Percentiles rank a stretch among this genome's conserved stretches.
phyloP scores from a whole-genome alignment of 1,140 invertebrate species.

The Tetragonula clypearis region DNA sequence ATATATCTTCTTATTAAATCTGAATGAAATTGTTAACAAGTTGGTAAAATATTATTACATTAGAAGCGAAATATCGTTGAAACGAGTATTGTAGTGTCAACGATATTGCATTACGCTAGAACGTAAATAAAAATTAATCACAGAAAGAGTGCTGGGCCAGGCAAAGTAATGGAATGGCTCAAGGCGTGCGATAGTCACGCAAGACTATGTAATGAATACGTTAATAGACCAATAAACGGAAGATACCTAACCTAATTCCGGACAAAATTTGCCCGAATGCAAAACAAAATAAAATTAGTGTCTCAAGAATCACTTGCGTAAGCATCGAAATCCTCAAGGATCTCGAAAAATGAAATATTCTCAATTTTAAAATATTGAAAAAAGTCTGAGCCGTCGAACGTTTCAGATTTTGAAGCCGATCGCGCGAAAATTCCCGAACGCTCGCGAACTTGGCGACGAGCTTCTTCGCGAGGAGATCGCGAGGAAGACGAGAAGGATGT shows the following conservation, averaged over 20 bases:
- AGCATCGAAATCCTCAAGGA: not conserved
- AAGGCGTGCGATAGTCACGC: not conserved
- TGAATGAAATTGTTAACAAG: too few species aligned
- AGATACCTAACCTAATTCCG: not conserved
- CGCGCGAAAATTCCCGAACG: not conserved
- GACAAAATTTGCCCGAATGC: not conserved
- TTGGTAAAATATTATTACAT: too few species aligned
- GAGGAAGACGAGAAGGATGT: slow-evolving; percentile 13
- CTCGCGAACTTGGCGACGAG: too few species aligned
- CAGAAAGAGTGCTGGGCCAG: not conserved
- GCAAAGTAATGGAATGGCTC: slow-evolving; percentile 1
- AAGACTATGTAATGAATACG: slow-evolving; percentile 19
- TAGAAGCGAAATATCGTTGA: too few species aligned
- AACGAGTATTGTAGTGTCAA: too few species aligned
- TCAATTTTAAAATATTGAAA: not conserved
- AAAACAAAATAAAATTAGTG: not conserved
- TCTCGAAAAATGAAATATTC: not conserved
- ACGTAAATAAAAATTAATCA: not conserved
- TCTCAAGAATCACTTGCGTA: not conserved
- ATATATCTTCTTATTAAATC: too few species aligned
- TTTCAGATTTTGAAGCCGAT: not conserved
- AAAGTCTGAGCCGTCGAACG: too few species aligned
- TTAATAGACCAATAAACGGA: slow-evolving; percentile 25
- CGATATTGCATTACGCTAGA: not conserved
- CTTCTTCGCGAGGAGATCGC: not conserved